Evolutionary conservation across 1,140 invertebrate species (phyloP).

Genomic region (Harlomillsia oculata): DNA sequence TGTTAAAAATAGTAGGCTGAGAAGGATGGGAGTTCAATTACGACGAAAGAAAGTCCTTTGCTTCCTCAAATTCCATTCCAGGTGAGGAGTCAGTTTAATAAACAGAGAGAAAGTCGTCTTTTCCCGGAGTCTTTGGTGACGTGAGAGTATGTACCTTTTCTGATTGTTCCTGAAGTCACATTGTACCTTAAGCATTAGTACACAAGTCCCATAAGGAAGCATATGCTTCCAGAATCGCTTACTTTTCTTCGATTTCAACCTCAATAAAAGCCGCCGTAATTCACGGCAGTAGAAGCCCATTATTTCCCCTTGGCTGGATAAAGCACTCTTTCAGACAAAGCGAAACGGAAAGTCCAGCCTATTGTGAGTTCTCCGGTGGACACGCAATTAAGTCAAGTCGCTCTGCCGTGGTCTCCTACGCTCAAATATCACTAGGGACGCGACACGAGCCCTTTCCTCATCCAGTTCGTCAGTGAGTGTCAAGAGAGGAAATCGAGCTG

Average conservation of each 20-base stretch:
- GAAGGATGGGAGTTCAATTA: no score
- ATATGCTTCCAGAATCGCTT: background rate
- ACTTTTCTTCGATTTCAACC: slow-evolving; percentile 19
- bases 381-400: slow-evolving; percentile 24
- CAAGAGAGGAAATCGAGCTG: slow-evolving; percentile 8
- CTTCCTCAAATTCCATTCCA: background rate
- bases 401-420: background rate
- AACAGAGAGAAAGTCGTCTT: background rate
- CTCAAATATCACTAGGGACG: background rate
- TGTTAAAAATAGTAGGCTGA: no score
- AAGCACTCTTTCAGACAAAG: slow-evolving; percentile 10
- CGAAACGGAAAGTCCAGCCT: slow-evolving; percentile 5
- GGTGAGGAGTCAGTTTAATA: slow-evolving; percentile 3
- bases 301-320: slow-evolving; percentile 11
- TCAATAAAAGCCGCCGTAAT: slow-evolving; percentile 31
- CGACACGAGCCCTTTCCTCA: background rate
- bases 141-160: no score
- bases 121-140: background rate
- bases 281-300: slow-evolving; percentile 16
- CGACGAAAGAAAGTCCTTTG: no score
- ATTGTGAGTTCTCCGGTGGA: slow-evolving; percentile 9
- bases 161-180: background rate
- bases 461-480: background rate
- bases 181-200: background rate
- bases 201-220: background rate